Percentiles rank a stretch among this genome's conserved stretches.
Conservation (phyloP, 2,888 invertebrate species). For the Andrena praecox region DNA sequence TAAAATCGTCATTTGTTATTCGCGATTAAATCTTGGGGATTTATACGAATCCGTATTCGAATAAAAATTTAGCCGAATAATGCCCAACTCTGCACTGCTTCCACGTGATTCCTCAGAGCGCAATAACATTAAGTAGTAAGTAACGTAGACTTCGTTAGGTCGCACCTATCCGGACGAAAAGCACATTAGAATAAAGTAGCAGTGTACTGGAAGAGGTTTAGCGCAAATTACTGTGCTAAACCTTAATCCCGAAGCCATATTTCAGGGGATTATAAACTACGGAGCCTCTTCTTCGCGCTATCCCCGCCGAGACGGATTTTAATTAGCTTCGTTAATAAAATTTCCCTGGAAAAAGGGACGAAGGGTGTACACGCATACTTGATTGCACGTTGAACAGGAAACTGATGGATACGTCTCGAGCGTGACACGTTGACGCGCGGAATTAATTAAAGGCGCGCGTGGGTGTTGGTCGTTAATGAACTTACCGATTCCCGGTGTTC, state of each 20-base stretch:
- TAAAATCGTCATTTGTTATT: too few relatives aligned
- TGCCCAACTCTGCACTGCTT: too few relatives aligned
- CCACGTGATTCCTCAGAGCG: too few relatives aligned
- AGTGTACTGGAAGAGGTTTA: not conserved
- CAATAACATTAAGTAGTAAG: too few relatives aligned
- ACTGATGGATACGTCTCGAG: not conserved
- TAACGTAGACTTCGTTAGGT: too few relatives aligned
- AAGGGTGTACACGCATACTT: not conserved
- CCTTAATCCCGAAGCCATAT: slow-evolving; percentile 11
- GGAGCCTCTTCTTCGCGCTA: not conserved
- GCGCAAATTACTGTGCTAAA: slow-evolving; percentile 3
- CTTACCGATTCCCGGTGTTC: slow-evolving; percentile 16
- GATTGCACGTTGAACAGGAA: not conserved
- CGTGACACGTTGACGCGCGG: not conserved
- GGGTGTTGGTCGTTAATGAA: slow-evolving; percentile 30
- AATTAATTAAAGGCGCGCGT: slow-evolving; percentile 38
- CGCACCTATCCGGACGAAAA: not conserved
- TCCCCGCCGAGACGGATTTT: not conserved
- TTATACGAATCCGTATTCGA: too few relatives aligned
- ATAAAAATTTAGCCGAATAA: too few relatives aligned
- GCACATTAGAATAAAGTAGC: not conserved
- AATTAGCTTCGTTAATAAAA: not conserved
- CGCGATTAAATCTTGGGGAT: too few relatives aligned
- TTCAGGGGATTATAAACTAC: not conserved
- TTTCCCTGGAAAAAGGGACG: not conserved